Evolutionary conservation across 2,888 invertebrate species (phyloP).

Genomic region (Agrochola macilenta): DNA sequence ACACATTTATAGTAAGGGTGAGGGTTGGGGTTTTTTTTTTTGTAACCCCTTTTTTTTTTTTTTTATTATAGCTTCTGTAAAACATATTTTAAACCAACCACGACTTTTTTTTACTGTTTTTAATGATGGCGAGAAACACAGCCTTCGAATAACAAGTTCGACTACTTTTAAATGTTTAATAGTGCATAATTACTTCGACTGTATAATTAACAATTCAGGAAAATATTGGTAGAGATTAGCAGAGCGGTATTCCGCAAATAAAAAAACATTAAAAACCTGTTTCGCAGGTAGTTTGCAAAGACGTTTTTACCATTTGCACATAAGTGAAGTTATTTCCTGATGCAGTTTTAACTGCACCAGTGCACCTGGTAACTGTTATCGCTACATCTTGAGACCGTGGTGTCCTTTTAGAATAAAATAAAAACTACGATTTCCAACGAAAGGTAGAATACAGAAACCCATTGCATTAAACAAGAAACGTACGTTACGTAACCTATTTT

Average conservation of each 20-base stretch:
- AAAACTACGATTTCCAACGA: slow-evolving; percentile 18
- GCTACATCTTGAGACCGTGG: slow-evolving; percentile 9
- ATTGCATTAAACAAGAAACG: slow-evolving; percentile 48
- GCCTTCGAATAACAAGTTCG: slow-evolving; percentile 1
- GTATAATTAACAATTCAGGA: slow-evolving; percentile 11
- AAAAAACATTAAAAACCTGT: slow-evolving; percentile 12
- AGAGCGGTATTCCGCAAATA: background rate
- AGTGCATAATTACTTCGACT: background rate
- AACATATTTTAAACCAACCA: background rate
- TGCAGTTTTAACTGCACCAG: slow-evolving; percentile 20
- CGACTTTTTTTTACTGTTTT: background rate
- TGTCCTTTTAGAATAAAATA: slow-evolving; percentile 14
- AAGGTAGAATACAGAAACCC: slow-evolving; percentile 14
- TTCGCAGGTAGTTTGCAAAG: slow-evolving; percentile 1
- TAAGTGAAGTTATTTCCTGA: slow-evolving; percentile 15
- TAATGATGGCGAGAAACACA: background rate
- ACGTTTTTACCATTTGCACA: slow-evolving; percentile 7
- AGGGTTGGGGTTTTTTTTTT: background rate
- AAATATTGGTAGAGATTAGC: slow-evolving; percentile 2
- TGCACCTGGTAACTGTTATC: slow-evolving; percentile 15
- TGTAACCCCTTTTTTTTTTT: too few relatives aligned
- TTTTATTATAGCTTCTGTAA: background rate
- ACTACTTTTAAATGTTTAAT: background rate
- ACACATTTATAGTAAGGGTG: background rate
- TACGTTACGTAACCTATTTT: slow-evolving; percentile 49